Conservation (phyloP, 2,888 invertebrate species). For the Caenorhabditis afra region DNA sequence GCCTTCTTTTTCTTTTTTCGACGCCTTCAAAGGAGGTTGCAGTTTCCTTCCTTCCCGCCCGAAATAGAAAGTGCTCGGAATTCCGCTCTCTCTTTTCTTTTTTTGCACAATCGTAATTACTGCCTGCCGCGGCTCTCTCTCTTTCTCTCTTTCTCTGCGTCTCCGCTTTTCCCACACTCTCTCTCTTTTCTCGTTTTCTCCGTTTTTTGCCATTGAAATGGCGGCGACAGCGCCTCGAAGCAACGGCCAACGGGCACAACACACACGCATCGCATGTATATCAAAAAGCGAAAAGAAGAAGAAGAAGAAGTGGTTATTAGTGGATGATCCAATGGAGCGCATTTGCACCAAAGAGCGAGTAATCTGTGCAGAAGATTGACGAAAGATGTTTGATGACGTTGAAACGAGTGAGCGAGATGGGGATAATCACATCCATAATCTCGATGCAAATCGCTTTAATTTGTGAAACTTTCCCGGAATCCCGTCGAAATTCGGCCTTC, state of each 20-base stretch:
- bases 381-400: too few species aligned
- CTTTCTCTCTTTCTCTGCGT: slow-evolving; percentile 14
- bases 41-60: too few species aligned
- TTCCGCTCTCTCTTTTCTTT: slow-evolving; percentile 8
- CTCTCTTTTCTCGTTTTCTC: background rate
- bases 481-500: slow-evolving; percentile 12
- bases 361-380: too few species aligned
- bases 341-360: background rate
- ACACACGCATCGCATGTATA: slow-evolving; percentile 44
- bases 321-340: slow-evolving; percentile 14
- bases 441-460: slow-evolving; percentile 22
- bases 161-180: slow-evolving; percentile 24
- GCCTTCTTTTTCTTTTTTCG: too few species aligned
- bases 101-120: slow-evolving; percentile 40
- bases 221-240: slow-evolving; percentile 1
- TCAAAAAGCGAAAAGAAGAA: slow-evolving; percentile 1
- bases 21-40: too few species aligned
- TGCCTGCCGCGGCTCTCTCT: slow-evolving; percentile 23
- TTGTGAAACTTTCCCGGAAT: slow-evolving; percentile 2
- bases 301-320: slow-evolving; percentile 34
- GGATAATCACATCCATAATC: too few species aligned
- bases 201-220: slow-evolving; percentile 8
- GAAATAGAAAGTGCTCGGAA: background rate
- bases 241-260: slow-evolving; percentile 21
- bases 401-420: too few species aligned